phyloP scores from a whole-genome alignment of 2,888 invertebrate genomes.

The Chaetogeoica ovagalla region DNA sequence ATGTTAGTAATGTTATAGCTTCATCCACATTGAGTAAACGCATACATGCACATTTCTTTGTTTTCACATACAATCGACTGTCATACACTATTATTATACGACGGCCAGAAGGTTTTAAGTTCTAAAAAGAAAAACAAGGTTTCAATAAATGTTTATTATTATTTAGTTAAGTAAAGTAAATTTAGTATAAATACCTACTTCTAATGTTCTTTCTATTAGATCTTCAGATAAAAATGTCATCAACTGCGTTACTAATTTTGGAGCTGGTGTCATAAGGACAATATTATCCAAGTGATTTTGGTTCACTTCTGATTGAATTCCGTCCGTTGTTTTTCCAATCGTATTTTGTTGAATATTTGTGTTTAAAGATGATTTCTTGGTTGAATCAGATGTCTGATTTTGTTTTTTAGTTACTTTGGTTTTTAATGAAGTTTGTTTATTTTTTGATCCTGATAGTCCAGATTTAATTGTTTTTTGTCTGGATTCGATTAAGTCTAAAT shows the following conservation, averaged over 20 bases:
- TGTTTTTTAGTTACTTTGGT: neutral
- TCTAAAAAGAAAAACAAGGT: slow-evolving; percentile 24
- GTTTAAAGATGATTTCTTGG: neutral
- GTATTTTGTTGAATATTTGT: no score
- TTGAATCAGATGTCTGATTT: neutral
- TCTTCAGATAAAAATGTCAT: slow-evolving; percentile 28
- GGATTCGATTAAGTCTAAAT: no score
- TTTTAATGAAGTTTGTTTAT: neutral
- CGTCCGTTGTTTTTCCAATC: neutral
- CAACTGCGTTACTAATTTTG: slow-evolving; percentile 2
- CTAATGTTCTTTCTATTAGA: slow-evolving; percentile 48
- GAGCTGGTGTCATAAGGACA: slow-evolving; percentile 1
- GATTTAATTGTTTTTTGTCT: neutral
- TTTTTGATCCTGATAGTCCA: neutral
- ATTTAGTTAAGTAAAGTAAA: neutral
- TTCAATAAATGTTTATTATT: neutral
- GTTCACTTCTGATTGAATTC: neutral
- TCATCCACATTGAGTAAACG: slow-evolving; percentile 41
- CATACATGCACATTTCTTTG: slow-evolving; percentile 25
- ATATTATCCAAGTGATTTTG: neutral
- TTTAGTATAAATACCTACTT: slow-evolving; percentile 45
- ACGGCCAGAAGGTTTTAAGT: slow-evolving; percentile 33
- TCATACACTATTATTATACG: slow-evolving; percentile 52
- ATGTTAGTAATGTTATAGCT: slow-evolving; percentile 49
- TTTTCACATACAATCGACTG: slow-evolving; percentile 6